Evolutionary conservation across 2,888 invertebrate genomes (phyloP).

Genomic region (Oscheius sp.): DNA sequence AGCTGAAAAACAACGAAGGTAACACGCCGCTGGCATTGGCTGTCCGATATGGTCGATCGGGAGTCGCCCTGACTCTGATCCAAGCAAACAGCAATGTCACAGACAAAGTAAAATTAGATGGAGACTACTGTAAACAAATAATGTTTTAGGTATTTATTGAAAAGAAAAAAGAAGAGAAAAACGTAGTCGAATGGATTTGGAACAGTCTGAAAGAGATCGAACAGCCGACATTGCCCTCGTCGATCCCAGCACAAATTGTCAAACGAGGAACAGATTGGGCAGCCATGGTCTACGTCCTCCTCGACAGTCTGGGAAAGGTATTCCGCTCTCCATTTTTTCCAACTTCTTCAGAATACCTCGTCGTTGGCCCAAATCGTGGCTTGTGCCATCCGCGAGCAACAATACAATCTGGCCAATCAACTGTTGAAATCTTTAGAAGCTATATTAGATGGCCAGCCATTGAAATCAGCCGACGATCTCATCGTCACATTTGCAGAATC

Average conservation of each 20-base stretch:
- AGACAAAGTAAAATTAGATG: constrained; percentile 35
- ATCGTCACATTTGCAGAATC: constrained; percentile 42
- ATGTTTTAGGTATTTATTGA: constrained; percentile 17
- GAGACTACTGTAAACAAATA: no score
- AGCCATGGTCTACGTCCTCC: constrained; percentile 74
- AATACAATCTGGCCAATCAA: constrained; percentile 54
- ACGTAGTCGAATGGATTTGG: constrained; percentile 15
- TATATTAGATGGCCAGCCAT: constrained; percentile 39
- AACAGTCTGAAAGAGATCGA: constrained; percentile 32
- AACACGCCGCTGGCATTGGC: constrained; percentile 75
- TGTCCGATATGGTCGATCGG: constrained; percentile 60
- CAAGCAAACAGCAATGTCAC: constrained; percentile 56
- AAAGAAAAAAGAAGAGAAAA: constrained; percentile 26
- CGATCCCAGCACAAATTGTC: constrained; percentile 48
- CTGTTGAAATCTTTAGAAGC: constrained; percentile 51
- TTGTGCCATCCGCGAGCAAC: constrained; percentile 44
- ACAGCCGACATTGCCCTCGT: constrained; percentile 30
- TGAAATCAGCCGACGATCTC: constrained; percentile 42
- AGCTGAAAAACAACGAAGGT: constrained; percentile 54
- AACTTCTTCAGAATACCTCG: constrained; percentile 29
- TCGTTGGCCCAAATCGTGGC: constrained; percentile 45
- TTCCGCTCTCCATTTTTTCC: background rate
- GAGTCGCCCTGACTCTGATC: constrained; percentile 68
- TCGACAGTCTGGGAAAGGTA: constrained; percentile 74
- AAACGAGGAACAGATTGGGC: constrained; percentile 51